Conservation (phyloP, 2,113 vertebrate genomes). For the Saimiri boliviensis region DNA sequence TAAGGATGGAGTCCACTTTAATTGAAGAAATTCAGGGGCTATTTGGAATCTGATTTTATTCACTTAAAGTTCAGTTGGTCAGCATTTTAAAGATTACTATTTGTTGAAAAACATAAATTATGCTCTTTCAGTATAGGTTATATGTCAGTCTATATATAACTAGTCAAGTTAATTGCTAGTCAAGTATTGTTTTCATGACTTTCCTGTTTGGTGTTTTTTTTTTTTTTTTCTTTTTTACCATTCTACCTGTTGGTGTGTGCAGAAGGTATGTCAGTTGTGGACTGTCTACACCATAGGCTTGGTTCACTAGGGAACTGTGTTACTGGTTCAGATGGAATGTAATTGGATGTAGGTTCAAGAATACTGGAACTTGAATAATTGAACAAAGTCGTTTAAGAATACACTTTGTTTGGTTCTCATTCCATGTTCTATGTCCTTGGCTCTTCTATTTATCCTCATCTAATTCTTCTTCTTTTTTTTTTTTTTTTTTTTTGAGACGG, state of each 20-base stretch:
- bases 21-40: neutral
- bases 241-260: neutral
- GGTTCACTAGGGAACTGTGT: neutral
- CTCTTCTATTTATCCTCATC: neutral
- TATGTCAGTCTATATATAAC: neutral
- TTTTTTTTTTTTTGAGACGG: too few species aligned
- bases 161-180: neutral
- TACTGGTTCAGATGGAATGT: neutral
- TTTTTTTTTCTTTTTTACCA: neutral
- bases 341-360: conserved; percentile 24
- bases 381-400: too few species aligned
- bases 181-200: neutral
- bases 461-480: conserved; percentile 62
- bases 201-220: neutral
- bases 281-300: neutral
- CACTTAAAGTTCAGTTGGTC: neutral
- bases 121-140: neutral
- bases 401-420: conserved; percentile 25
- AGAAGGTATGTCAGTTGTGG: neutral
- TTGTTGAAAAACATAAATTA: conserved; percentile 30
- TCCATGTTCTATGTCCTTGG: conserved; percentile 2
- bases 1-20: neutral
- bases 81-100: conserved; percentile 34
- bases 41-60: conserved; percentile 13
- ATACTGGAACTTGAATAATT: neutral